Percentiles rank a stretch among this genome's conserved stretches.
These are phyloP conservation scores for Edolisoma coerulescens DNA, from an alignment of 2,113 vertebrate species.

Conservation along the genomic window DNA sequence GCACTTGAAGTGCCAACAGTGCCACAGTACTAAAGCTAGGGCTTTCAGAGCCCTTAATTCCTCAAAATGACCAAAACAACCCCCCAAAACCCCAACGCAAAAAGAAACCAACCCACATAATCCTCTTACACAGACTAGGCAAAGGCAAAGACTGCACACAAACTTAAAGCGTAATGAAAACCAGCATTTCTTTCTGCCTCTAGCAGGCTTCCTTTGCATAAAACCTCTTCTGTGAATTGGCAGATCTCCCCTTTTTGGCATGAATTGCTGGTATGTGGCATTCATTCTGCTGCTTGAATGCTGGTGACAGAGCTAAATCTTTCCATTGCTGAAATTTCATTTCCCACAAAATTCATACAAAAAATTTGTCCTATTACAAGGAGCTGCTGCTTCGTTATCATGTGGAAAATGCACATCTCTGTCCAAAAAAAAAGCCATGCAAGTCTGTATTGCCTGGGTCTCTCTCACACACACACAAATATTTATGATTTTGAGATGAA, in stretches of 20 bases:
- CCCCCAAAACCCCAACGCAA: neutral
- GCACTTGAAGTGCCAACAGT: neutral
- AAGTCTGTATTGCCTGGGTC: neutral
- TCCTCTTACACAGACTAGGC: neutral
- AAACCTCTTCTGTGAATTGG: slow-evolving; percentile 36
- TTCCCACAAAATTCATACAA: neutral
- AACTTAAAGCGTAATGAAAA: slow-evolving; percentile 30
- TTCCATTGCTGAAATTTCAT: neutral
- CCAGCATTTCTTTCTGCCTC: slow-evolving; percentile 24
- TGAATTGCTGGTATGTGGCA: neutral
- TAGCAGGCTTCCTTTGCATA: slow-evolving; percentile 5
- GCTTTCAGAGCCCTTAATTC: neutral
- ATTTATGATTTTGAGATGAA: slow-evolving; percentile 24
- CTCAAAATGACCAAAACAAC: neutral
- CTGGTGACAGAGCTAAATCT: slow-evolving; percentile 1
- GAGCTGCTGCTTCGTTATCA: neutral
- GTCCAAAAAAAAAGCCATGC: neutral
- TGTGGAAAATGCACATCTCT: neutral
- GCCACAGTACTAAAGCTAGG: neutral
- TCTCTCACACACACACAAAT: neutral
- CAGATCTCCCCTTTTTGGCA: slow-evolving; percentile 8
- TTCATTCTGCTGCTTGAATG: slow-evolving; percentile 4
- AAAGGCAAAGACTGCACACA: slow-evolving; percentile 25
- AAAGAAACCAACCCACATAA: neutral
- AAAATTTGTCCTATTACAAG: neutral